phyloP scores from a whole-genome alignment of 1,140 invertebrate species.

The Pseudomyrmex dendroicus region DNA sequence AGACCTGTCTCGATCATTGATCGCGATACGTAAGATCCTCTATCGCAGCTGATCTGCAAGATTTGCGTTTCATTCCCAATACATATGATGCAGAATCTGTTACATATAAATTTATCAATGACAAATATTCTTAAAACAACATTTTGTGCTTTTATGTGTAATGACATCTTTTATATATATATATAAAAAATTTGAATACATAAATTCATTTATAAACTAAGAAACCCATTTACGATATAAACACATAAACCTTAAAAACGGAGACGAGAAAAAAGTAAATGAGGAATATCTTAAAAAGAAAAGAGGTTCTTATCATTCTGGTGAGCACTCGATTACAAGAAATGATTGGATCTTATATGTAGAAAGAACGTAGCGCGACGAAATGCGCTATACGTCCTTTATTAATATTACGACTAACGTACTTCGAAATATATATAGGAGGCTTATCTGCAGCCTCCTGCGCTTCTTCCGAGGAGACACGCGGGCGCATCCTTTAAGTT shows the following conservation, averaged over 20 bases:
- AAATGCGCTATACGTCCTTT: constrained; percentile 7
- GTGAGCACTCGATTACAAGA: constrained; percentile 50
- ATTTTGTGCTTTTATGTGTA: too few relatives aligned
- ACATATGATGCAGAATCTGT: too few relatives aligned
- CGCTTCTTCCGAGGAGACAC: constrained; percentile 42
- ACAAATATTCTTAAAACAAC: too few relatives aligned
- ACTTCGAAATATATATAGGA: constrained; percentile 63
- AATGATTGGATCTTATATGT: constrained; percentile 60
- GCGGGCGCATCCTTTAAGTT: constrained; percentile 68
- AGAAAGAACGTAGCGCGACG: neutral
- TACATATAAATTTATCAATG: too few relatives aligned
- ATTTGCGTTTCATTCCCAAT: neutral
- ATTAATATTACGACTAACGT: constrained; percentile 72
- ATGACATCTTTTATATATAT: too few relatives aligned
- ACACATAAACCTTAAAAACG: neutral
- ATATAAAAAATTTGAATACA: too few relatives aligned
- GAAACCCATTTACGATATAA: neutral
- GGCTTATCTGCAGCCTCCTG: constrained; percentile 58
- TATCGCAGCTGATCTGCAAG: neutral
- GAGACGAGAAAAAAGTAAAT: neutral
- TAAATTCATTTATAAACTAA: neutral
- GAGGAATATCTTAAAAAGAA: neutral
- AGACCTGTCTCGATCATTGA: constrained; percentile 36
- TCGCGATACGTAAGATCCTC: constrained; percentile 18
- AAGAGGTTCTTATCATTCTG: neutral